Conservation (phyloP, 2,113 vertebrate species). For the Carettochelys insculpta region DNA sequence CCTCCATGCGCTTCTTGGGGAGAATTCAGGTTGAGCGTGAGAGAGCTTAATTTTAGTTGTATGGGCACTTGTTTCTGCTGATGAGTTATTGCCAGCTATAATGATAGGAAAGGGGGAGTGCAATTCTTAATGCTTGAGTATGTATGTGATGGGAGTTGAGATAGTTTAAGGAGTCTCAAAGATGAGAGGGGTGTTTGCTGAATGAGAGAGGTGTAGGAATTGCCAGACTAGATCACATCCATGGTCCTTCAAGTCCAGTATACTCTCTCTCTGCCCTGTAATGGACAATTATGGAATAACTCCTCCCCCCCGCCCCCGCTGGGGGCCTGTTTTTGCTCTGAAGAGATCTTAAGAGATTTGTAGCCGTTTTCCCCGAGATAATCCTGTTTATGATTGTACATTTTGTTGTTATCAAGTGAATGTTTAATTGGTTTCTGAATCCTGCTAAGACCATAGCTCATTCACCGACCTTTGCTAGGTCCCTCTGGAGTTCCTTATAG, state of each 20-base stretch:
- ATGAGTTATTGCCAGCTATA: background rate
- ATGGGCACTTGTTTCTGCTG: background rate
- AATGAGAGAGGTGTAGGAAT: background rate
- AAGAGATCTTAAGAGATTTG: background rate
- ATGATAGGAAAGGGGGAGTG: background rate
- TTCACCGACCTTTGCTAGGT: background rate
- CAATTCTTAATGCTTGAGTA: background rate
- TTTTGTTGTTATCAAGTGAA: background rate
- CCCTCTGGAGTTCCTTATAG: background rate
- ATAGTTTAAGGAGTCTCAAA: background rate
- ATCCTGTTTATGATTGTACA: background rate
- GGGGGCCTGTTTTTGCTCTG: background rate
- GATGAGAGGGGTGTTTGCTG: background rate
- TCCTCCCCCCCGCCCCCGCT: too few species aligned
- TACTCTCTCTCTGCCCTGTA: background rate
- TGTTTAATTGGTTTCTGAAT: background rate
- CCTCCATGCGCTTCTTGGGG: background rate
- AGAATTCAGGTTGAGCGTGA: background rate
- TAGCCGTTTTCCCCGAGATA: background rate
- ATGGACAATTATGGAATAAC: background rate
- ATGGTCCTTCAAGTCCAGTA: background rate
- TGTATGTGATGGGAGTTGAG: background rate
- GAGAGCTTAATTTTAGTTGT: background rate
- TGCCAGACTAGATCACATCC: background rate
- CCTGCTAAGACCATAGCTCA: background rate